phyloP scores from a whole-genome alignment of 2,797 vertebrate species.

The Staurois parvus region DNA sequence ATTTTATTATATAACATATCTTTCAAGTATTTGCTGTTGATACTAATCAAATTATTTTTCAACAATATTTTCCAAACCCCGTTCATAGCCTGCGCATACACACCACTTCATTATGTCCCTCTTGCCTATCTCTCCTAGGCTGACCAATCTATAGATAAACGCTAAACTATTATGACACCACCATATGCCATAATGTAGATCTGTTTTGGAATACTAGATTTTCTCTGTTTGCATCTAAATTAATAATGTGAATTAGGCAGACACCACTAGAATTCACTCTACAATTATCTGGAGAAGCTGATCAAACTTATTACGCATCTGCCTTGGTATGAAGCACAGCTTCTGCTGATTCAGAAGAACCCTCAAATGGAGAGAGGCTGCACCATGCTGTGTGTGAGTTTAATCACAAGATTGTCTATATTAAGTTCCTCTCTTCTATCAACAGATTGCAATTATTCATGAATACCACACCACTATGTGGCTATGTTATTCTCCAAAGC shows the following conservation, averaged over 20 bases:
- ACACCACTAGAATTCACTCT: constrained; percentile 19
- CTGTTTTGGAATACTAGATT: too few relatives aligned
- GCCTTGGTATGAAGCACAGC: neutral
- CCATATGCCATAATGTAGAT: too few relatives aligned
- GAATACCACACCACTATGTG: neutral
- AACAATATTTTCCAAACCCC: too few relatives aligned
- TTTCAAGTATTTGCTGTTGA: too few relatives aligned
- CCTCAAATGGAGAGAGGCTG: constrained; percentile 2
- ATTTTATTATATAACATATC: too few relatives aligned
- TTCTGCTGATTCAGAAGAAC: constrained; percentile 32
- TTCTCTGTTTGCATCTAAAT: neutral
- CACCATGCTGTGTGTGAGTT: neutral
- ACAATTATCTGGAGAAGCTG: constrained; percentile 14
- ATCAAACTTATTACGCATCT: constrained; percentile 15
- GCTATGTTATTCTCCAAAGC: neutral
- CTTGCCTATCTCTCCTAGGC: too few relatives aligned
- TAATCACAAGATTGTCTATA: constrained; percentile 15
- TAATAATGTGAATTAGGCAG: constrained; percentile 49
- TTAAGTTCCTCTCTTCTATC: constrained; percentile 23
- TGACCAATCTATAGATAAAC: too few relatives aligned
- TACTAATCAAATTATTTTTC: too few relatives aligned
- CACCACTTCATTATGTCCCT: too few relatives aligned
- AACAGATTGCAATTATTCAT: constrained; percentile 27
- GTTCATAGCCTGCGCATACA: too few relatives aligned
- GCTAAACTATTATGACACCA: too few relatives aligned